These are phyloP conservation scores for Sparus aurata DNA, from an alignment of 2,797 vertebrate species.

Conservation along the genomic window DNA sequence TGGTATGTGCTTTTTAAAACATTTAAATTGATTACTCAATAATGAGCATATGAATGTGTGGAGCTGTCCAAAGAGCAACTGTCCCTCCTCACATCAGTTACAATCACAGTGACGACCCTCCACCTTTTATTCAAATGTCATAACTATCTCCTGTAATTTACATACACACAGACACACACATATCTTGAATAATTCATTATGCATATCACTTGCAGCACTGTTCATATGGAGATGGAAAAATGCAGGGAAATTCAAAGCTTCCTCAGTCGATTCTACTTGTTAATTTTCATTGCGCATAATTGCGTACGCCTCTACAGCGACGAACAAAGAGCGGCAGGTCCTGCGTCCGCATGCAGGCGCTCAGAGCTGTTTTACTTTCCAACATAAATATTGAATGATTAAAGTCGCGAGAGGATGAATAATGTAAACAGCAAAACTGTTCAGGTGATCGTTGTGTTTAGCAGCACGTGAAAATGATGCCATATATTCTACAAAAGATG, in stretches of 20 bases:
- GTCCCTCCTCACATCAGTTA: constrained; percentile 71
- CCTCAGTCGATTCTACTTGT: constrained; percentile 51
- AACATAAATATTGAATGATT: constrained; percentile 12
- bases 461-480: background rate
- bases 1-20: constrained; percentile 21
- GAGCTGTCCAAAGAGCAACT: constrained; percentile 55
- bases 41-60: constrained; percentile 62
- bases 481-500: background rate
- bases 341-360: constrained; percentile 23
- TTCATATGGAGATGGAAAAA: constrained; percentile 62
- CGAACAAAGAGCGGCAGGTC: constrained; percentile 60
- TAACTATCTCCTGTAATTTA: constrained; percentile 66
- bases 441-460: constrained; percentile 17
- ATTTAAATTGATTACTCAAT: constrained; percentile 50
- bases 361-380: constrained; percentile 6
- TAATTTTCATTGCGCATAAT: constrained; percentile 67
- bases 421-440: constrained; percentile 2
- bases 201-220: constrained; percentile 62
- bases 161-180: constrained; percentile 51
- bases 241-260: constrained; percentile 60
- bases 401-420: constrained; percentile 27
- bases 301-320: constrained; percentile 28
- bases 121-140: constrained; percentile 77
- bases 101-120: constrained; percentile 69
- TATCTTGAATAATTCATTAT: constrained; percentile 82